phyloP scores from a whole-genome alignment of 2,113 vertebrate genomes.

The Nothobranchius kuhntae region DNA sequence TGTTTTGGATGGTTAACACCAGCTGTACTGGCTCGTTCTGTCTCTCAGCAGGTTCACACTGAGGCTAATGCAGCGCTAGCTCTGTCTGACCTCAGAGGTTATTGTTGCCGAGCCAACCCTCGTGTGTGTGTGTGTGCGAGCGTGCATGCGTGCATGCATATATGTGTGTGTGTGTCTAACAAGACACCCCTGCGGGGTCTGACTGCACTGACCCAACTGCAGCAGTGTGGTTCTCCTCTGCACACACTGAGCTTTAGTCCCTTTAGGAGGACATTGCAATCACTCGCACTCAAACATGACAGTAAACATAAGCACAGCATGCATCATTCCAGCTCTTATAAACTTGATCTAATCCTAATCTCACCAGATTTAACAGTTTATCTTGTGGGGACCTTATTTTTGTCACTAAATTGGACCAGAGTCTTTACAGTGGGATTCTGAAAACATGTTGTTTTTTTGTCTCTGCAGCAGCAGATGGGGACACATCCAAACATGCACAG shows the following conservation, averaged over 20 bases:
- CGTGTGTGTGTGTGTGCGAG: slow-evolving; percentile 31
- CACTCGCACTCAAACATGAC: background rate
- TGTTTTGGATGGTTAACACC: slow-evolving; percentile 71
- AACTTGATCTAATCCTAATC: background rate
- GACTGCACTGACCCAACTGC: slow-evolving; percentile 66
- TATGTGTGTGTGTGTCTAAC: slow-evolving; percentile 56
- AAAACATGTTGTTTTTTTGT: too few relatives aligned
- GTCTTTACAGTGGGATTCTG: slow-evolving; percentile 7
- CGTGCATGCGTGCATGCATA: slow-evolving; percentile 25
- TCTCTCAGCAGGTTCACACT: slow-evolving; percentile 72
- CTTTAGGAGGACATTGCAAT: slow-evolving; percentile 29
- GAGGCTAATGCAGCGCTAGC: slow-evolving; percentile 67
- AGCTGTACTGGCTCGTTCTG: slow-evolving; percentile 64
- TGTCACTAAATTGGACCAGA: background rate
- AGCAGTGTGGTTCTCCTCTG: slow-evolving; percentile 40
- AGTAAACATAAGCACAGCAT: slow-evolving; percentile 1
- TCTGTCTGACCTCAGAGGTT: slow-evolving; percentile 71
- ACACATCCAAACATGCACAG: slow-evolving; percentile 33
- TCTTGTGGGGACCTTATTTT: slow-evolving; percentile 6
- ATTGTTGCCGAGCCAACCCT: slow-evolving; percentile 55
- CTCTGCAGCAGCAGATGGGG: background rate
- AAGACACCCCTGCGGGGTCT: slow-evolving; percentile 62
- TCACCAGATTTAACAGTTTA: slow-evolving; percentile 2
- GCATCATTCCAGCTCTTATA: background rate
- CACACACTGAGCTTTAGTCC: slow-evolving; percentile 37